Conservation (phyloP, 2,113 vertebrate genomes). For the Xenotilapia flavipinnis region DNA sequence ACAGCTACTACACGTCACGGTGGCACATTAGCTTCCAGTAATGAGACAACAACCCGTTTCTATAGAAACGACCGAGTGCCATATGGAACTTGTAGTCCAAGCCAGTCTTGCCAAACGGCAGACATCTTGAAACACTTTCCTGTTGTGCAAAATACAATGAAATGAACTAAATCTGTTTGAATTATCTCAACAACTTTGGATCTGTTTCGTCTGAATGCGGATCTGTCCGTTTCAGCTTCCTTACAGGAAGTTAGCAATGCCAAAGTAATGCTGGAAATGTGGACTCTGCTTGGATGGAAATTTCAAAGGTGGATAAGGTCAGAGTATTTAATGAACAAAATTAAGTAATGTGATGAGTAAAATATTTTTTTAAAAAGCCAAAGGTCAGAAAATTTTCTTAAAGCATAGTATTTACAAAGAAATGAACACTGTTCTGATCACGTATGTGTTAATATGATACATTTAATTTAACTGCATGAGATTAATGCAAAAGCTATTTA, state of each 20-base stretch:
- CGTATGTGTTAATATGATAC: accelerated
- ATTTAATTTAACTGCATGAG: accelerated
- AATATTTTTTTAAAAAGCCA: background rate
- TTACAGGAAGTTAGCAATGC: background rate
- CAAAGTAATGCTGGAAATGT: accelerated
- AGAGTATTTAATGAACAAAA: background rate
- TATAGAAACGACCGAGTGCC: background rate
- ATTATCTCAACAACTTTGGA: accelerated
- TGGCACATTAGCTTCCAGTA: background rate
- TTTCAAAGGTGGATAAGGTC: background rate
- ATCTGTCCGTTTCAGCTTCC: background rate
- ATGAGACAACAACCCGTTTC: background rate
- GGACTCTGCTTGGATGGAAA: accelerated
- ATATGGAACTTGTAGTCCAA: background rate
- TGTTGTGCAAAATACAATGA: background rate
- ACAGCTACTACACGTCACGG: background rate
- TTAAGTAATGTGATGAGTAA: background rate
- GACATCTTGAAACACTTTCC: background rate
- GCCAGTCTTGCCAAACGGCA: background rate
- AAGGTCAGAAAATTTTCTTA: accelerated
- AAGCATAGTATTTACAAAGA: accelerated
- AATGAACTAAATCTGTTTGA: background rate
- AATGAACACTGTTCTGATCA: background rate
- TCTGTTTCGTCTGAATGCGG: accelerated
- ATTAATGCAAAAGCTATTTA: background rate